Evolutionary conservation across 1,140 invertebrate genomes (phyloP), one percentile per base, ranked within the genome.

Genomic region (Zeugodacus cucurbitae): DNA sequence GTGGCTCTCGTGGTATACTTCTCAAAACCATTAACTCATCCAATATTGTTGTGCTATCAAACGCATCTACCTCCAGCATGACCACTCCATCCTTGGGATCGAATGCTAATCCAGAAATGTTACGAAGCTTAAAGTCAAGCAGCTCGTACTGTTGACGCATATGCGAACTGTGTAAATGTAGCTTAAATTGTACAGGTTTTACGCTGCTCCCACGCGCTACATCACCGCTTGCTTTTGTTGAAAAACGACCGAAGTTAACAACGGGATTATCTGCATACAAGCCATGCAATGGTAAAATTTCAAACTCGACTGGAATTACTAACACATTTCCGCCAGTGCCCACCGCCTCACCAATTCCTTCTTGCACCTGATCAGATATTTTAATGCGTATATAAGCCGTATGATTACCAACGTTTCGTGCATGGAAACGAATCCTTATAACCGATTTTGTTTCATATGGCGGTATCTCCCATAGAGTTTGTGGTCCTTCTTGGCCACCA

Each of bases 401-500:
- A 90, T 93, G 92, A 82, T 94, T 93, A 67, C 93, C 93, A 7
- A 91, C 91, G 0, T 90, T 91, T 88, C 95, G 94, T 88, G 96
- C 97, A 93, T 97, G 94, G 94, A 98, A 97, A 90, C 96, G 96
- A 89, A 98, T 96, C 91, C 96, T 96, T 94, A 99, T 98, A 74
- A 99, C 95, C 88, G 97, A 95, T 93, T 98, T 98, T 34, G 97
- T 96, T 94, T 97, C 95, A 94, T 97, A 98, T 87, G 98, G 97
- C 89, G 97, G 96, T 92, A 99, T 97, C 93, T 97, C 96, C 98
- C 98, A 99, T 90, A 97, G 94, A 90, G 96, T 95, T 91, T 96
- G 96, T 32, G 97, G 95, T 32, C 96, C 97, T 92, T 98, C 97
- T 86, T 95, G 93, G 32, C 89, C 92, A 57, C 94, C 97, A 89